Evolutionary conservation across 2,113 vertebrate genomes (phyloP).

Genomic region (Zootoca vivipara): DNA sequence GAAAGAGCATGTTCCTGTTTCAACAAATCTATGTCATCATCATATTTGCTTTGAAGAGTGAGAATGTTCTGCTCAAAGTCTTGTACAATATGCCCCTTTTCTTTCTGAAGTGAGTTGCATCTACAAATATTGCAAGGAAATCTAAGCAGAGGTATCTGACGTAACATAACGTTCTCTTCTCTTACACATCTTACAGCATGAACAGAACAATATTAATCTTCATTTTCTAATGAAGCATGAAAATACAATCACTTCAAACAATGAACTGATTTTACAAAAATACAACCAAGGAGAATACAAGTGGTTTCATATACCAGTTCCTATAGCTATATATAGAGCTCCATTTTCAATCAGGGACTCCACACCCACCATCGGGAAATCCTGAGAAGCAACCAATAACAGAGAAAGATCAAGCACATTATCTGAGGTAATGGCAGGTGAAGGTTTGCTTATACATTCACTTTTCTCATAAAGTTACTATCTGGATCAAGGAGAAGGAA

Average conservation of each 20-base stretch:
- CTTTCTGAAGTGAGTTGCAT: conserved; percentile 76
- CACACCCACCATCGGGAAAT: neutral
- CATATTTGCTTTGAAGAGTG: conserved; percentile 80
- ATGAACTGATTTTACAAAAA: conserved; percentile 12
- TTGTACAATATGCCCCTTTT: conserved; percentile 78
- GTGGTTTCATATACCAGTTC: neutral
- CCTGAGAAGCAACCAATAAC: neutral
- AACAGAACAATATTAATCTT: neutral
- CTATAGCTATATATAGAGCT: neutral
- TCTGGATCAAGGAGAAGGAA: neutral
- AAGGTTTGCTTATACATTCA: neutral
- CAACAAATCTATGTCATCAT: conserved; percentile 80
- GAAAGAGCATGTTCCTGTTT: conserved; percentile 86
- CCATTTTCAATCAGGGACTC: neutral
- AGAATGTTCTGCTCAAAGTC: conserved; percentile 78
- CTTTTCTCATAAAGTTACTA: neutral
- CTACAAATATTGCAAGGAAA: conserved; percentile 70
- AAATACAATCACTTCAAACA: neutral
- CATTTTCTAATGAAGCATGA: neutral
- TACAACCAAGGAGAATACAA: neutral
- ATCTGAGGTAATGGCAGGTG: neutral
- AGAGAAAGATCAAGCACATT: neutral
- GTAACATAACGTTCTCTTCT: neutral
- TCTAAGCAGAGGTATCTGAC: conserved; percentile 29
- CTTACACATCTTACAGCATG: neutral